Percentiles rank a stretch among this genome's conserved stretches.
Evolutionary conservation across 2,888 invertebrate species (phyloP).

Genomic region (Tenthredo amoena): DNA sequence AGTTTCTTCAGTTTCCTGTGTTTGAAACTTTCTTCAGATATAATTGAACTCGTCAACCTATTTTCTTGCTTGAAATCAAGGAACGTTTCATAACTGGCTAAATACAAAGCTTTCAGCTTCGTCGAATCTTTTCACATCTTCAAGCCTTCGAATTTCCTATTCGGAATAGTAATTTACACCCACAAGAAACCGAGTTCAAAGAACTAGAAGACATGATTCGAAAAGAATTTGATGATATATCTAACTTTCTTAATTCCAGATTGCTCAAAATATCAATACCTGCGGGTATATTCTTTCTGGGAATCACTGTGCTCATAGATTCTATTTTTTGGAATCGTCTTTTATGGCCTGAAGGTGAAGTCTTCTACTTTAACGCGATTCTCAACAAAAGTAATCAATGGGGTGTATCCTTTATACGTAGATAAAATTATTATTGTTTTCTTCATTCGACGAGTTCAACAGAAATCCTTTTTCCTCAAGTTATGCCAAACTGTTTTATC

Average conservation of each 20-base stretch:
- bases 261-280: conserved; percentile 86
- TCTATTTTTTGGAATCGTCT: conserved; percentile 95
- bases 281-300: conserved; percentile 84
- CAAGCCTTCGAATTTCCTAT: not conserved
- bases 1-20: not conserved
- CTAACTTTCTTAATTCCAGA: conserved; percentile 78
- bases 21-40: not conserved
- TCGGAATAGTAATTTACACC: not conserved
- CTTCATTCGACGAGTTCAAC: not conserved
- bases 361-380: conserved; percentile 96
- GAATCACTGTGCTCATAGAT: conserved; percentile 89
- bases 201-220: conserved; percentile 49
- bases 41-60: not conserved
- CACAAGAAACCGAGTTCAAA: not conserved
- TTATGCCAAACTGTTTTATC: conserved; percentile 56
- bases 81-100: not conserved
- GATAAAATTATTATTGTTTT: not conserved
- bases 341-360: conserved; percentile 99
- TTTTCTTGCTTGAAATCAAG: not conserved
- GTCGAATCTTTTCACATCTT: not conserved
- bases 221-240: not conserved
- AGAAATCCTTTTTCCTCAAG: not conserved
- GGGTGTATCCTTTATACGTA: conserved; percentile 92
- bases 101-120: not conserved
- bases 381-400: conserved; percentile 97